phyloP scores from a whole-genome alignment of 2,888 invertebrate genomes.

The Branchipolynoe longqiensis region DNA sequence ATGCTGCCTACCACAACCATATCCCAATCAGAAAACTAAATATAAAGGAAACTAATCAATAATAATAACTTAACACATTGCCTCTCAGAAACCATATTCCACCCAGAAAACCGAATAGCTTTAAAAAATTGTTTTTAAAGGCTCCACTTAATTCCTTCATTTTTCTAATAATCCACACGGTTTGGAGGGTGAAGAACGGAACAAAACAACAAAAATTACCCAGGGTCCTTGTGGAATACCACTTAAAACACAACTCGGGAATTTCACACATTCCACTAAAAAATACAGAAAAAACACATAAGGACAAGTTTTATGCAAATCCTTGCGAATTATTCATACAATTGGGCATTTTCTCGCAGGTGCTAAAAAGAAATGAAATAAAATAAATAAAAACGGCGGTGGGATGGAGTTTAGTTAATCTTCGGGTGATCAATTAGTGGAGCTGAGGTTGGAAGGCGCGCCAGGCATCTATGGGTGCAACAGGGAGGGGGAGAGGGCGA shows the following conservation, averaged over 20 bases:
- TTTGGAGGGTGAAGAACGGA: too few species aligned
- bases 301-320: slow-evolving; percentile 33
- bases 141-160: too few species aligned
- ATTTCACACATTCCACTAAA: background rate
- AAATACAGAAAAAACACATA: too few species aligned
- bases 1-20: too few species aligned
- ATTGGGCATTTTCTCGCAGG: slow-evolving; percentile 23
- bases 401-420: slow-evolving; percentile 28
- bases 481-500: background rate
- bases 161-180: too few species aligned
- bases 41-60: too few species aligned
- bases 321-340: slow-evolving; percentile 31
- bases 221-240: background rate
- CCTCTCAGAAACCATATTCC: too few species aligned
- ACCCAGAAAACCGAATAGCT: too few species aligned
- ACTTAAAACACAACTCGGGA: background rate
- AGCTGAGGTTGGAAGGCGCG: background rate
- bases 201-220: background rate
- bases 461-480: too few species aligned
- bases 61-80: too few species aligned
- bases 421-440: slow-evolving; percentile 31
- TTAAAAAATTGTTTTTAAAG: too few species aligned
- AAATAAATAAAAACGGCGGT: background rate
- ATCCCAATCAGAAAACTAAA: too few species aligned
- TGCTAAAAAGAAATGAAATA: slow-evolving; percentile 3